Evolutionary conservation across 2,888 invertebrate species (phyloP).

Genomic region (Andricus quercusramuli): DNA sequence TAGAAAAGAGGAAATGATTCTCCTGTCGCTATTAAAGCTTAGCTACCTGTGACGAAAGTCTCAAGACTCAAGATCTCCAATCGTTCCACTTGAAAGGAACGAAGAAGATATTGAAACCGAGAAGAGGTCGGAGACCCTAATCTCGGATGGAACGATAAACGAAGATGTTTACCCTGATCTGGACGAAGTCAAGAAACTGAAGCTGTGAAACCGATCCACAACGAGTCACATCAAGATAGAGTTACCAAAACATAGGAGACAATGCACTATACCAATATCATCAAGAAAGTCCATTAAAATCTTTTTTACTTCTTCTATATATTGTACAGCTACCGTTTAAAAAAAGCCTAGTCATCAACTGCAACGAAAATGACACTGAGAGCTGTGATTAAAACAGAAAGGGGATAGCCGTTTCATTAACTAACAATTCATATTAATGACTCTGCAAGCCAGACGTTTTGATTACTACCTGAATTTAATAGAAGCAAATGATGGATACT

Average conservation of each 20-base stretch:
- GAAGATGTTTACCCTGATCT: conserved; percentile 16
- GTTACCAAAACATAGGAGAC: background rate
- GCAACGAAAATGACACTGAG: conserved; percentile 3
- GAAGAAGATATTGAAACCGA: conserved; percentile 32
- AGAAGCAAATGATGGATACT: background rate
- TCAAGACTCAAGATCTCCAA: conserved; percentile 1
- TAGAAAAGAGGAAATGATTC: conserved; percentile 17
- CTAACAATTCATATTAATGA: conserved; percentile 1
- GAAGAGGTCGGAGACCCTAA: conserved; percentile 25
- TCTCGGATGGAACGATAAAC: conserved; percentile 3
- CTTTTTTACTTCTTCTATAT: background rate
- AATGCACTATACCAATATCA: background rate
- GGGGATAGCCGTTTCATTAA: conserved; percentile 16
- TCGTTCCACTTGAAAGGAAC: conserved; percentile 23
- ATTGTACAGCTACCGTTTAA: background rate
- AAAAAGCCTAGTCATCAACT: background rate
- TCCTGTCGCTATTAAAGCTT: conserved; percentile 26
- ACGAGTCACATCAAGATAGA: background rate
- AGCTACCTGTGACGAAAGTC: conserved; percentile 36
- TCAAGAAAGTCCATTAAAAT: background rate
- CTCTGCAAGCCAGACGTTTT: background rate
- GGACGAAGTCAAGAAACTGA: background rate
- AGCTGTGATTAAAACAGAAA: conserved; percentile 1
- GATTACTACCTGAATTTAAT: conserved; percentile 7
- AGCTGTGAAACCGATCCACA: background rate